These are phyloP conservation scores for Ariopsis seemanni DNA, from an alignment of 2,113 vertebrate species.

Conservation along the genomic window DNA sequence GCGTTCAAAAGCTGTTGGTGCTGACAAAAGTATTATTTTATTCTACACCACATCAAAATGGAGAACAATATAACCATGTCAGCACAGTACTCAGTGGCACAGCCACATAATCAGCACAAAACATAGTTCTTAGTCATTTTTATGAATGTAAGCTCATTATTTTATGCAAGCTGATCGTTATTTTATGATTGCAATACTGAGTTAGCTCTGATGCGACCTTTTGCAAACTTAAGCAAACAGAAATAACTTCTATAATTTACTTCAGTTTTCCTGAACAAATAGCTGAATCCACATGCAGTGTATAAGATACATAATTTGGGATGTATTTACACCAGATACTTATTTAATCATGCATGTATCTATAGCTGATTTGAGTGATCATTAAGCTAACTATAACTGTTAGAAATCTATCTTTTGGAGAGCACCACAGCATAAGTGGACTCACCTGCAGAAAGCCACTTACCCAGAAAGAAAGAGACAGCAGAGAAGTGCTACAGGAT, in stretches of 20 bases:
- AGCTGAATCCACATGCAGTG: not conserved
- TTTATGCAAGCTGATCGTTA: not conserved
- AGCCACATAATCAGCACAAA: not conserved
- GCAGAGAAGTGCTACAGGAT: constrained; percentile 34
- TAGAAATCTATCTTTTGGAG: not conserved
- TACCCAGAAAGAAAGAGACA: constrained; percentile 48
- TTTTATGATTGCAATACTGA: not conserved
- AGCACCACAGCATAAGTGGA: not conserved
- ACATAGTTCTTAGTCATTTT: not conserved
- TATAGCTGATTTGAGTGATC: not conserved
- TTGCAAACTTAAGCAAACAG: not conserved
- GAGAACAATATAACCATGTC: not conserved
- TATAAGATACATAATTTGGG: not conserved
- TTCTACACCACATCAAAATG: not conserved
- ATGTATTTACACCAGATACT: not conserved
- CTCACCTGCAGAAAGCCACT: constrained; percentile 40
- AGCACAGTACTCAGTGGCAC: not conserved
- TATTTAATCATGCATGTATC: not conserved
- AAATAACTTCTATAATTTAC: not conserved
- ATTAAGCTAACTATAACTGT: not conserved
- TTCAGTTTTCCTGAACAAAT: not conserved
- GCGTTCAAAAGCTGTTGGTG: not conserved
- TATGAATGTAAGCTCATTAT: not conserved
- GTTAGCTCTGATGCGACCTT: not conserved
- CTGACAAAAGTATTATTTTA: not conserved